Evolutionary conservation across 2,888 invertebrate genomes (phyloP).

Genomic region (Eristalinus sepulchralis): DNA sequence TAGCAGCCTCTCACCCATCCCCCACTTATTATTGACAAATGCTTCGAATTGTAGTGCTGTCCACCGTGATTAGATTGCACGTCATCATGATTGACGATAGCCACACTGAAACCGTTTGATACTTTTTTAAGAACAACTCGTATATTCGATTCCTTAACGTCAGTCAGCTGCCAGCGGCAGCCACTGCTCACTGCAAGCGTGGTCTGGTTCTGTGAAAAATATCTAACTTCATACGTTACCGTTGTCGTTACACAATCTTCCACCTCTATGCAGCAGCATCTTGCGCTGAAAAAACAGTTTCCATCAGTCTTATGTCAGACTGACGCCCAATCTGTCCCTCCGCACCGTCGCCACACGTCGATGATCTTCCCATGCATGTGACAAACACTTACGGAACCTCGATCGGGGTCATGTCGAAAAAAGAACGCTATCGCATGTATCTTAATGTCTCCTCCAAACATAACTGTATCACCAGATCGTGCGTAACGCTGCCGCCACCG

Average conservation of each 20-base stretch:
- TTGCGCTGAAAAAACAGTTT: not conserved
- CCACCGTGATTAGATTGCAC: not conserved
- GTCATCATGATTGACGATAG: not conserved
- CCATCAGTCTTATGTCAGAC: not conserved
- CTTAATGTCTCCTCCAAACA: constrained; percentile 11
- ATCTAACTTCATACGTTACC: not conserved
- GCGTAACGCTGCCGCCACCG: constrained; percentile 1
- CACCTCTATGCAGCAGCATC: not conserved
- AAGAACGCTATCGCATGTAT: constrained; percentile 15
- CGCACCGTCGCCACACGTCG: not conserved
- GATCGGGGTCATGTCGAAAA: not conserved
- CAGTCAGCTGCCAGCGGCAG: not conserved
- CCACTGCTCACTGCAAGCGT: not conserved
- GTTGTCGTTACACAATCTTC: not conserved
- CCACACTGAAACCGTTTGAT: not conserved
- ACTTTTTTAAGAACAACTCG: not conserved
- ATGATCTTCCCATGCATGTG: not conserved
- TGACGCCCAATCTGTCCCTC: not conserved
- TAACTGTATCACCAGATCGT: constrained; percentile 38
- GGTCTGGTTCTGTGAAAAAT: not conserved
- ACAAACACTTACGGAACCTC: not conserved
- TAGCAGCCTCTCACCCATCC: too few relatives aligned
- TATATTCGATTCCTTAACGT: not conserved
- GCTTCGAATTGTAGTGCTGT: not conserved
- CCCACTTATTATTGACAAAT: not conserved